Conservation (phyloP, 92 coral and sea anemone genomes). For the Muricea muricata region DNA sequence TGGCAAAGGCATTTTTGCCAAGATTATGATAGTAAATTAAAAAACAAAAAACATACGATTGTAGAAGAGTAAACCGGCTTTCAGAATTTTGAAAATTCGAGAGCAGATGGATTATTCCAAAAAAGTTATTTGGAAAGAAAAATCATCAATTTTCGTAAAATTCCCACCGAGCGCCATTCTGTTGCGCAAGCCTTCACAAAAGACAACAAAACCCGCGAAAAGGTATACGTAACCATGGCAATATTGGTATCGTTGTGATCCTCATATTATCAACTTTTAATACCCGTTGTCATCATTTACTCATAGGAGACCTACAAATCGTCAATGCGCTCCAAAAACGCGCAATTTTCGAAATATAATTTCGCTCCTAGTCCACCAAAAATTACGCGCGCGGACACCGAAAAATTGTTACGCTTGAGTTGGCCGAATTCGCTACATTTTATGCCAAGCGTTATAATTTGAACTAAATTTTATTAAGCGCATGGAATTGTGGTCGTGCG, state of each 20-base stretch:
- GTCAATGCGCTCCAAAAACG: background rate
- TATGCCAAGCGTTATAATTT: too few species aligned
- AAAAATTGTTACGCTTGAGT: background rate
- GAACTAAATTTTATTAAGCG: too few species aligned
- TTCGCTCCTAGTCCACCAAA: background rate
- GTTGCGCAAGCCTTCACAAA: background rate
- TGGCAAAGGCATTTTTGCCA: background rate
- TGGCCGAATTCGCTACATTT: conserved; percentile 3
- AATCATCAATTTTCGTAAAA: background rate
- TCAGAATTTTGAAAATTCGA: background rate
- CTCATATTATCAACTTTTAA: background rate
- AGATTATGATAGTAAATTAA: background rate
- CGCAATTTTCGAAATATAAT: background rate
- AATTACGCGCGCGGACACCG: background rate
- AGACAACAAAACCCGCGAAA: background rate
- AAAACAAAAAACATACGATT: background rate
- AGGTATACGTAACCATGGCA: background rate
- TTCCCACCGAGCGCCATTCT: background rate
- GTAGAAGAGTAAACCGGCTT: background rate
- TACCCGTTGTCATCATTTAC: background rate
- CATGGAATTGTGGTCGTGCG: too few species aligned
- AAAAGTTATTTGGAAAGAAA: background rate
- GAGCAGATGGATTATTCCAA: background rate
- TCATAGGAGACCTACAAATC: background rate
- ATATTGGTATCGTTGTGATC: background rate